Evolutionary conservation across 1,140 invertebrate species (phyloP), one percentile per base, ranked within the genome.

Genomic region (Pseudoatta argentina): DNA sequence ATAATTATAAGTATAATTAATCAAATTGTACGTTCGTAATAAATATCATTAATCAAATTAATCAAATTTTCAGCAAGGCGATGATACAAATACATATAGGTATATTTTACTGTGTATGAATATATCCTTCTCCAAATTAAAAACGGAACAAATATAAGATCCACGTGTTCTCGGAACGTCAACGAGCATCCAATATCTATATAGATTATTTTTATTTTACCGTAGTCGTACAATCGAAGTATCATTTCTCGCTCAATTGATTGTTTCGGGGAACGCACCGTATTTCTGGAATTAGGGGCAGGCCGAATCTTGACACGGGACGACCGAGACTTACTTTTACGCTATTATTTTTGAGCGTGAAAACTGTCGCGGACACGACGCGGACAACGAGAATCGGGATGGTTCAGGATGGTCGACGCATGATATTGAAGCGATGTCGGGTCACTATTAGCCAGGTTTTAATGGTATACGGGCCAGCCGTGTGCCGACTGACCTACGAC

Each of bases 401-500:
- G 24, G 57, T 30, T 88, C 76, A 34, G 72, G 67, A 69, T 59
- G 77, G 53, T 77, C 78, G 73, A 88, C 87, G 73, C 79, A 77
- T 87, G 86, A 91, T 91, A 86, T 87, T 76, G 88, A 88, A 86
- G 82, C 89, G 83, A 92, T 73, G 88, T 87, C 82, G 86, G 44
- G 69, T 39, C 63, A 87, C 92, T 90, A 91, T 93, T 92, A 92
- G 90, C 69, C 82, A 67, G 88, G 85, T 92, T 92, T 92, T 91
- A 91, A 90, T 91, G 87, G 89, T 87, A 88, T 83, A 89, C 76
- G 87, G 86, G 86, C 82, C 79, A 89, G 78, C 87, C 75, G 87
- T 85, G 83, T 89, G 75, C 82, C 83, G 87, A 76, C 86, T 91
- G 89, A 93, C 90, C 90, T 93, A 91, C 90, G 93, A 93, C 89